Percentiles rank a stretch among this genome's conserved stretches.
These are phyloP conservation scores for Corapipo altera DNA, from an alignment of 2,113 vertebrate genomes.

Conservation along the genomic window DNA sequence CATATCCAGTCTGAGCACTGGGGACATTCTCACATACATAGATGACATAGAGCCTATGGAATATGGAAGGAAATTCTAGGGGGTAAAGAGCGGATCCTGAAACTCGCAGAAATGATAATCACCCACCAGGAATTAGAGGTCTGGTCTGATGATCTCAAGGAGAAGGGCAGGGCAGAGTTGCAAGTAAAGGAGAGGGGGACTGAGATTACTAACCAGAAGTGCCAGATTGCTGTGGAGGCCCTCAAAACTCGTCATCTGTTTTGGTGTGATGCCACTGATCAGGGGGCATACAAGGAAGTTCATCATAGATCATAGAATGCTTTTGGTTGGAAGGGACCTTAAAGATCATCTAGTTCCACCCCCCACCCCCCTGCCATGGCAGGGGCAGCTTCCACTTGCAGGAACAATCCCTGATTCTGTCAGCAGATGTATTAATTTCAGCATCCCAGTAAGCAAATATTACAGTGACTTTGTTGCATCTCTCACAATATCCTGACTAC, in stretches of 20 bases:
- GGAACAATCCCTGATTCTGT: background rate
- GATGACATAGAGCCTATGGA: background rate
- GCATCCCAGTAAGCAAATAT: background rate
- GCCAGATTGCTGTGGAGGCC: background rate
- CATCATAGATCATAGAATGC: background rate
- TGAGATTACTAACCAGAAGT: background rate
- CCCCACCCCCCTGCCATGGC: background rate
- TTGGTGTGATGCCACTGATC: background rate
- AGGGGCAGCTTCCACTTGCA: background rate
- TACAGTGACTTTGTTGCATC: background rate
- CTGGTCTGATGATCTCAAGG: background rate
- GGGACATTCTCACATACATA: accelerated
- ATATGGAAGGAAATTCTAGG: background rate
- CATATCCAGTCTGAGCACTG: background rate
- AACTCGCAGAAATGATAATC: background rate
- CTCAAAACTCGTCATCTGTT: background rate
- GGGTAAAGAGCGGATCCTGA: background rate
- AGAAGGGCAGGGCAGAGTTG: background rate
- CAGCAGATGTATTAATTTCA: background rate
- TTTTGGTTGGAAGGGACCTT: background rate
- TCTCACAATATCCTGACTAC: background rate
- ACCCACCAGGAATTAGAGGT: background rate
- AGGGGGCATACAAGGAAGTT: background rate
- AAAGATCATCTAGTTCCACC: background rate
- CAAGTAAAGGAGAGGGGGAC: background rate